These are phyloP conservation scores for Hybos culiciformis DNA, from an alignment of 2,888 invertebrate species.

Conservation along the genomic window DNA sequence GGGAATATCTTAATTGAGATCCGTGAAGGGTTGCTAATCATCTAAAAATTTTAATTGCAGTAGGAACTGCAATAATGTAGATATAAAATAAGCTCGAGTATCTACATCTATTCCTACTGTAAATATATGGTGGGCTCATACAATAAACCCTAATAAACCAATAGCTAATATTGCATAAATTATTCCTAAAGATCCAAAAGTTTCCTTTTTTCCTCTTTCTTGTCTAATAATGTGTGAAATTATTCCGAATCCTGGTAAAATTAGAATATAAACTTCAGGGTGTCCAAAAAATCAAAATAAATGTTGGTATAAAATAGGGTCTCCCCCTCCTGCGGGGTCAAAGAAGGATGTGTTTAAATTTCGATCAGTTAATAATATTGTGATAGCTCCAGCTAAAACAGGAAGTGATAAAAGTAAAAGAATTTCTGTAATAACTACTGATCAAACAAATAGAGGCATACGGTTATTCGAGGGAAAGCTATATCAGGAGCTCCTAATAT, in stretches of 20 bases:
- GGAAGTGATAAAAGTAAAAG: constrained; percentile 55
- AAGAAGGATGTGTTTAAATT: constrained; percentile 72
- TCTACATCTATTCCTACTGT: constrained; percentile 73
- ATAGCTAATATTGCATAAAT: constrained; percentile 75
- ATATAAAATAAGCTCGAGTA: constrained; percentile 71
- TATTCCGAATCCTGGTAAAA: constrained; percentile 70
- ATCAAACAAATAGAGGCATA: constrained; percentile 60
- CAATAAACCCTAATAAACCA: constrained; percentile 70
- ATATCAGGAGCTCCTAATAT: constrained; percentile 68
- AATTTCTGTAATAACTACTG: constrained; percentile 51
- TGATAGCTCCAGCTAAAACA: constrained; percentile 66
- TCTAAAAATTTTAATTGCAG: constrained; percentile 72
- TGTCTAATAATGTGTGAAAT: constrained; percentile 64
- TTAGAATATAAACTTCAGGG: constrained; percentile 77
- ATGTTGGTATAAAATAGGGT: constrained; percentile 69
- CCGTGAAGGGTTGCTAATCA: constrained; percentile 60
- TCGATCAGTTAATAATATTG: constrained; percentile 64
- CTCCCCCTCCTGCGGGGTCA: constrained; percentile 66
- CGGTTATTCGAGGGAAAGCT: constrained; percentile 64
- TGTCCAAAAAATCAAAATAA: constrained; percentile 82
- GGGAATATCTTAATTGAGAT: constrained; percentile 43
- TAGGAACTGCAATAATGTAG: constrained; percentile 74
- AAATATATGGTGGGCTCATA: constrained; percentile 77
- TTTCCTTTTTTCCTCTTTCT: constrained; percentile 61
- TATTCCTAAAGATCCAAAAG: constrained; percentile 59